These are phyloP conservation scores for Symphodus melops DNA, from an alignment of 2,113 vertebrate species.

Conservation along the genomic window DNA sequence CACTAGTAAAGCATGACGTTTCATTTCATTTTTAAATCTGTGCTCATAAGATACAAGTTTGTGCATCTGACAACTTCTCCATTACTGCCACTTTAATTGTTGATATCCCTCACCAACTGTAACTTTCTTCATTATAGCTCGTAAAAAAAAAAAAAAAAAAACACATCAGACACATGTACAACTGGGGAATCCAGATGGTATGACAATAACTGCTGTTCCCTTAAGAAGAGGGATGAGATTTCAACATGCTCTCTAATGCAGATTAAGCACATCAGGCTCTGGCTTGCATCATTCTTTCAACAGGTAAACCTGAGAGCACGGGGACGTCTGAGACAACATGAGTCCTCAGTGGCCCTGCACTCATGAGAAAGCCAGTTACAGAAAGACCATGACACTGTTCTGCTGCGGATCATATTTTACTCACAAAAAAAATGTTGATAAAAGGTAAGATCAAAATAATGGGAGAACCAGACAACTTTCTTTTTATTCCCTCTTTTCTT, in stretches of 20 bases:
- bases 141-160: neutral
- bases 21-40: too few species aligned
- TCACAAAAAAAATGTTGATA: neutral
- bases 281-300: slow-evolving; percentile 79
- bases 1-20: too few species aligned
- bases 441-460: neutral
- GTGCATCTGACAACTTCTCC: neutral
- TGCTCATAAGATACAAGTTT: neutral
- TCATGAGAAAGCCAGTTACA: slow-evolving; percentile 22
- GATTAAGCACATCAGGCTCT: slow-evolving; percentile 9
- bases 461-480: too few species aligned
- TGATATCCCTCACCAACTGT: neutral
- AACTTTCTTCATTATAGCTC: slow-evolving; percentile 22
- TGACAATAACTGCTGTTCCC: slow-evolving; percentile 44
- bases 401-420: neutral
- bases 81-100: neutral
- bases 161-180: slow-evolving; percentile 10
- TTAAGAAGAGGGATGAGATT: slow-evolving; percentile 33
- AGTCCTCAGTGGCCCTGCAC: slow-evolving; percentile 45
- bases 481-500: neutral
- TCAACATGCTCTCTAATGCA: slow-evolving; percentile 45
- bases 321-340: slow-evolving; percentile 40
- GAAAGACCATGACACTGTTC: neutral
- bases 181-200: slow-evolving; percentile 41
- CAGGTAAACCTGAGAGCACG: slow-evolving; percentile 46